Evolutionary conservation across 2,113 vertebrate species (phyloP), one percentile per base, ranked within the genome.

Genomic region (Lamprotornis superbus): DNA sequence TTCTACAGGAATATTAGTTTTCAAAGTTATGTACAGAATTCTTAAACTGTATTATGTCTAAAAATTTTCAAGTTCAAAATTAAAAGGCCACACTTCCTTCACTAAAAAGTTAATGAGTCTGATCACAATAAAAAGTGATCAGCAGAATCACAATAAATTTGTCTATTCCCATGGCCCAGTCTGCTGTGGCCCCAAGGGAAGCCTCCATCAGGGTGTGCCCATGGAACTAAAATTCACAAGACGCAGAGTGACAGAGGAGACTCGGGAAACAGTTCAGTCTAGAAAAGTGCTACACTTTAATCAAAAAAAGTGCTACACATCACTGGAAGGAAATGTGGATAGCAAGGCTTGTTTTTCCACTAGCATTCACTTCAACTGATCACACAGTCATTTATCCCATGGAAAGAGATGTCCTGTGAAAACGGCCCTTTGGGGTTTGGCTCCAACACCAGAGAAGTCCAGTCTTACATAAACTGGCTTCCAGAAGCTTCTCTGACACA

Each of bases 221-320:
- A 11, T 1, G 16, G 42, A 61, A 80, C 21, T 55, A 35, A 46
- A 78, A 59, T 22, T 47, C 44, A 30, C 30, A 15, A 77, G 95
- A 90, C 76, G 83, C 91, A 77, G 59, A 88, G 86, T 37, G 95
- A 97, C 95, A 97, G 80, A 97, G 89, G 83, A 96, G 83, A 95
- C 92, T 89, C 60, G 0, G 73, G 71, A 94, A 94, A 90, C 96
- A 92, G 56, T 81, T 96, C 91, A 92, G 83, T 76, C 96, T 93
- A 90, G 83, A 39, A 75, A 95, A 96, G 91, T 89, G 93, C 94
- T 95, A 97, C 95, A 81, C 91, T 97, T 97, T 97, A 96, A 97
- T 97, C 10, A 56, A 46, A 55, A 55, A 37, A 91, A 90, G 85
- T 93, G 94, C 96, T 96, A 97, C 95, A 97, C 86, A 81, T 83